Conservation (phyloP, 2,888 invertebrate species). For the Abrostola tripartita region DNA sequence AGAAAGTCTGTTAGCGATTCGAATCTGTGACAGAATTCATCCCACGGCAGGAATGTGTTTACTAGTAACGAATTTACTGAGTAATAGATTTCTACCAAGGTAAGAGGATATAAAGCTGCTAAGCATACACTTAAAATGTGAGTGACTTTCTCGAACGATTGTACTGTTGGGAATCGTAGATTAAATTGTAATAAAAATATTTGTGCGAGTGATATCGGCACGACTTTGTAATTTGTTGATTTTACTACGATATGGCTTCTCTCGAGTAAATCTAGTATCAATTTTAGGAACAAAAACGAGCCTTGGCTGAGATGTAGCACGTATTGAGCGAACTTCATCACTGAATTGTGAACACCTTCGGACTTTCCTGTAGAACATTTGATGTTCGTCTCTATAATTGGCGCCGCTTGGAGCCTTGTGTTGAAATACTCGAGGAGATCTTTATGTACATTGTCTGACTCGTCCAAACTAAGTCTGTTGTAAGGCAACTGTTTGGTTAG, state of each 20-base stretch:
- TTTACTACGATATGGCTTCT: conserved; percentile 97
- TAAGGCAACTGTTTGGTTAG: conserved; percentile 95
- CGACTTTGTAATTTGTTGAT: conserved; percentile 97
- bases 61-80: conserved; percentile 96
- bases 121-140: conserved; percentile 96
- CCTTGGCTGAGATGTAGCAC: conserved; percentile 94
- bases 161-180: conserved; percentile 95
- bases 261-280: conserved; percentile 97
- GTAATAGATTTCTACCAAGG: conserved; percentile 96
- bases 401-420: conserved; percentile 93
- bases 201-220: conserved; percentile 95
- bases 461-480: conserved; percentile 92
- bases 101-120: conserved; percentile 96
- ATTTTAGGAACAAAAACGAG: conserved; percentile 96
- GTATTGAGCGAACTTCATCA: conserved; percentile 95
- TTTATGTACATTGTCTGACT: conserved; percentile 93
- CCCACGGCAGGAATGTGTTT: conserved; percentile 94
- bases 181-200: conserved; percentile 97
- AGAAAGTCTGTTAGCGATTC: conserved; percentile 95
- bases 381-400: conserved; percentile 95
- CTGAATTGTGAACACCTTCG: conserved; percentile 90
- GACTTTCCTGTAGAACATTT: conserved; percentile 90
- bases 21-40: conserved; percentile 96
- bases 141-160: conserved; percentile 96
- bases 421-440: conserved; percentile 96